phyloP scores from a whole-genome alignment of 2,888 invertebrate genomes.

The Xestoiulus laeticollis region DNA sequence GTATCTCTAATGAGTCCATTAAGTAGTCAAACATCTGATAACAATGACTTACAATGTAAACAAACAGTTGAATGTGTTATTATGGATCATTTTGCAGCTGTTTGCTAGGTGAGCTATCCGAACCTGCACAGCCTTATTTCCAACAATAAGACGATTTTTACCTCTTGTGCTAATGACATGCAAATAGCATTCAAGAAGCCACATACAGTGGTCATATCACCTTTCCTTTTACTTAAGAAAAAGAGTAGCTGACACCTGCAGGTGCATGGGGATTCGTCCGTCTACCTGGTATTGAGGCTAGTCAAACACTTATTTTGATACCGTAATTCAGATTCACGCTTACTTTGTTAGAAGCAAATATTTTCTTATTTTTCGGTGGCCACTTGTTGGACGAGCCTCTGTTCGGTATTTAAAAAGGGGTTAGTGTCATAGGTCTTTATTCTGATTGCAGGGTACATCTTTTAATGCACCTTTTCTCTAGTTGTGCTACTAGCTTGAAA shows the following conservation, averaged over 20 bases:
- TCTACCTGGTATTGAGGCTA: neutral
- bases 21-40: conserved; percentile 1
- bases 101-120: neutral
- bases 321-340: neutral
- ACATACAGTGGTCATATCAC: neutral
- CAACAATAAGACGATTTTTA: neutral
- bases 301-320: neutral
- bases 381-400: neutral
- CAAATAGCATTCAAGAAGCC: neutral
- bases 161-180: neutral
- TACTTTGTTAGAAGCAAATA: neutral
- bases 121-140: neutral
- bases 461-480: neutral
- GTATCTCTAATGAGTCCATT: conserved; percentile 34
- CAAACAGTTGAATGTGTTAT: conserved; percentile 11
- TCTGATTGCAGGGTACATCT: neutral
- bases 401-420: neutral
- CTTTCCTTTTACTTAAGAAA: neutral
- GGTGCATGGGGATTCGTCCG: neutral
- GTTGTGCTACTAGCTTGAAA: too few species aligned
- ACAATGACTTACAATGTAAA: conserved; percentile 16
- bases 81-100: neutral
- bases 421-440: neutral
- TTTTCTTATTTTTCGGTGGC: neutral
- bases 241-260: neutral